A percentile compares a stretch with the other conserved stretches of the same genome.
phyloP scores from a whole-genome alignment of 2,888 invertebrate species.

The Zeuzera pyrina region DNA sequence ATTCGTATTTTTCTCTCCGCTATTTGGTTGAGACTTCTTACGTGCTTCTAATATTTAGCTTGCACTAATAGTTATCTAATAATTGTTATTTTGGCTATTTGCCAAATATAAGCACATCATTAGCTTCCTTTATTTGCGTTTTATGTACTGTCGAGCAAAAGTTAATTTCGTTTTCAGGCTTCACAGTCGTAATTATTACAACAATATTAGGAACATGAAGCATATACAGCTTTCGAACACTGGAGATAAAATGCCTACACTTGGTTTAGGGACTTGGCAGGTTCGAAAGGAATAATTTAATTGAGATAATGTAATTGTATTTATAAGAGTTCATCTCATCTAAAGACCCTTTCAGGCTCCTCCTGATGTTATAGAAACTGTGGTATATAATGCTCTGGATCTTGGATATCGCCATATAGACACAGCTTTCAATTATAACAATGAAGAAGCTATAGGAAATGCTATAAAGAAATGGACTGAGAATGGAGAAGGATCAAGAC shows the following conservation, averaged over 20 bases:
- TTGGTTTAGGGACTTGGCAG: constrained; percentile 84
- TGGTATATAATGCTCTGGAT: constrained; percentile 77
- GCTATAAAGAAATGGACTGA: constrained; percentile 78
- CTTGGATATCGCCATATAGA: constrained; percentile 84
- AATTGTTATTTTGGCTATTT: constrained; percentile 34
- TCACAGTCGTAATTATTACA: constrained; percentile 22
- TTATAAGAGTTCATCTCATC: not conserved
- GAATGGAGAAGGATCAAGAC: constrained; percentile 75
- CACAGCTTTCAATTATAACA: constrained; percentile 85
- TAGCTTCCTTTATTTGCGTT: constrained; percentile 30
- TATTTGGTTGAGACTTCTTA: too few relatives aligned
- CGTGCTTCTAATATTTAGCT: too few relatives aligned
- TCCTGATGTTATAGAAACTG: constrained; percentile 75
- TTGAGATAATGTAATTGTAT: constrained; percentile 3
- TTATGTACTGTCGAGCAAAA: constrained; percentile 27
- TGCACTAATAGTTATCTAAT: too few relatives aligned
- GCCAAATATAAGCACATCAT: constrained; percentile 41
- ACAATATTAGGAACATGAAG: constrained; percentile 49
- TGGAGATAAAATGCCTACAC: constrained; percentile 75
- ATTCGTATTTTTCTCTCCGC: too few relatives aligned
- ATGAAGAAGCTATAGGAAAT: constrained; percentile 82
- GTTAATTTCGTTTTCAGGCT: constrained; percentile 22
- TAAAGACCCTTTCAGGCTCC: constrained; percentile 62
- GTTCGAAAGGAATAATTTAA: constrained; percentile 33
- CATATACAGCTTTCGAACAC: constrained; percentile 55